A percentile compares a stretch with the other conserved stretches of the same genome.
phyloP scores from a whole-genome alignment of 1,140 invertebrate species.

The Drosophila fuyamai region DNA sequence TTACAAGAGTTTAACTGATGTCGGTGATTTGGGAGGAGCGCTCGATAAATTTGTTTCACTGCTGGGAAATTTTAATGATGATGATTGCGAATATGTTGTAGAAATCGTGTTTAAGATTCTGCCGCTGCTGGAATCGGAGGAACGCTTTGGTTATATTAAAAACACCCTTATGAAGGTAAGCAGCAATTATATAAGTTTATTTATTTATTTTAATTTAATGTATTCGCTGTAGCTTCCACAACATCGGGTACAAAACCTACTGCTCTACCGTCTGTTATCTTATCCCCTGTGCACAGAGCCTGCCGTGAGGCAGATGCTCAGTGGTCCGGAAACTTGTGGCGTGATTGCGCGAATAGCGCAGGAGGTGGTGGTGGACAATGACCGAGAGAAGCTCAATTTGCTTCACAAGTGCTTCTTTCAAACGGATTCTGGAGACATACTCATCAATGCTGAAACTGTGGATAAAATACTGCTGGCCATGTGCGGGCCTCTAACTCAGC shows the following conservation, averaged over 20 bases:
- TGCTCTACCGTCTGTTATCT: slow-evolving; percentile 85
- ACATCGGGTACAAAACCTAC: slow-evolving; percentile 74
- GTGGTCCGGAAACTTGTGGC: slow-evolving; percentile 76
- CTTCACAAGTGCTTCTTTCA: slow-evolving; percentile 85
- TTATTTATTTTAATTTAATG: neutral
- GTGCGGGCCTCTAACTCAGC: slow-evolving; percentile 67
- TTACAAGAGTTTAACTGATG: slow-evolving; percentile 59
- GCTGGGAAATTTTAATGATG: slow-evolving; percentile 81
- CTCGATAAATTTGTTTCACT: slow-evolving; percentile 85
- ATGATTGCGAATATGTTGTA: slow-evolving; percentile 85
- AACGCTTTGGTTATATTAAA: slow-evolving; percentile 86
- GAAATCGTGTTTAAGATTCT: slow-evolving; percentile 87
- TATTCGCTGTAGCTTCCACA: slow-evolving; percentile 49
- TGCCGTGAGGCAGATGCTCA: slow-evolving; percentile 86
- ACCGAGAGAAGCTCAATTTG: slow-evolving; percentile 81
- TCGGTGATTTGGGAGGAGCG: slow-evolving; percentile 84
- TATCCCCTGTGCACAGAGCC: slow-evolving; percentile 85
- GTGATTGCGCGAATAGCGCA: slow-evolving; percentile 84
- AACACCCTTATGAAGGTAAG: slow-evolving; percentile 64
- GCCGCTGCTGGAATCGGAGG: slow-evolving; percentile 84
- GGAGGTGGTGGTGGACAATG: slow-evolving; percentile 83
- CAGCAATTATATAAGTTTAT: neutral
- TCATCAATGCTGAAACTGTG: slow-evolving; percentile 85
- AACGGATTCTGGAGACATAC: slow-evolving; percentile 78
- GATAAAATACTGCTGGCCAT: slow-evolving; percentile 85